Conservation (phyloP, 2,797 vertebrate species). For the Chaetophractus vellerosus region DNA sequence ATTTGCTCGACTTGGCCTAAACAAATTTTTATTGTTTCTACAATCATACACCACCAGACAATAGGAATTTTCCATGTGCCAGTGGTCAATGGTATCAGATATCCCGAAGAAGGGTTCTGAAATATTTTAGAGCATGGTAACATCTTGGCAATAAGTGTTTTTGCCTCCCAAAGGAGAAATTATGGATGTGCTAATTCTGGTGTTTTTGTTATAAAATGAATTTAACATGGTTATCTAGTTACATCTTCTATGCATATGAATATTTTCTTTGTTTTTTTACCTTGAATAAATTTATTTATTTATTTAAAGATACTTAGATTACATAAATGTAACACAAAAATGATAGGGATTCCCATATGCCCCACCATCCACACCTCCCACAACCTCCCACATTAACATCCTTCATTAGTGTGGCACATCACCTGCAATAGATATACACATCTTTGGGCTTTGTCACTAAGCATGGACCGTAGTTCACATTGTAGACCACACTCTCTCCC, state of each 20-base stretch:
- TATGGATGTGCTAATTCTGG: not conserved
- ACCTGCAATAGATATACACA: too few relatives aligned
- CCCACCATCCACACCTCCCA: too few relatives aligned
- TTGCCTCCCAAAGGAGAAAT: not conserved
- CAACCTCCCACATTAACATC: too few relatives aligned
- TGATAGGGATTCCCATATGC: too few relatives aligned
- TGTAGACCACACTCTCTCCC: too few relatives aligned
- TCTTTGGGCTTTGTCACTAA: too few relatives aligned
- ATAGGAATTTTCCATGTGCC: not conserved
- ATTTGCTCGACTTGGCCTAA: not conserved
- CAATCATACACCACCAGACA: not conserved
- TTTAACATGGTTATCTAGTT: not conserved
- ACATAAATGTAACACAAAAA: too few relatives aligned
- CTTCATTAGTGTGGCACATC: too few relatives aligned
- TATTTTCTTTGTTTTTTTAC: too few relatives aligned
- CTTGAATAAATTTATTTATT: too few relatives aligned
- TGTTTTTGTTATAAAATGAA: conserved; percentile 36
- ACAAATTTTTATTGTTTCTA: conserved; percentile 44
- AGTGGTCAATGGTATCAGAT: not conserved
- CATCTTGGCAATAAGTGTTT: not conserved
- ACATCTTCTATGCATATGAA: not conserved
- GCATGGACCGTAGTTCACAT: too few relatives aligned
- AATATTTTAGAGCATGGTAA: conserved; percentile 50
- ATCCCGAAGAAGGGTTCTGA: conserved; percentile 17
- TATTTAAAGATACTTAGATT: too few relatives aligned